Percentiles rank a stretch among this genome's conserved stretches.
These are phyloP conservation scores for Hyphantria cunea DNA, from an alignment of 1,140 invertebrate species.

Conservation along the genomic window DNA sequence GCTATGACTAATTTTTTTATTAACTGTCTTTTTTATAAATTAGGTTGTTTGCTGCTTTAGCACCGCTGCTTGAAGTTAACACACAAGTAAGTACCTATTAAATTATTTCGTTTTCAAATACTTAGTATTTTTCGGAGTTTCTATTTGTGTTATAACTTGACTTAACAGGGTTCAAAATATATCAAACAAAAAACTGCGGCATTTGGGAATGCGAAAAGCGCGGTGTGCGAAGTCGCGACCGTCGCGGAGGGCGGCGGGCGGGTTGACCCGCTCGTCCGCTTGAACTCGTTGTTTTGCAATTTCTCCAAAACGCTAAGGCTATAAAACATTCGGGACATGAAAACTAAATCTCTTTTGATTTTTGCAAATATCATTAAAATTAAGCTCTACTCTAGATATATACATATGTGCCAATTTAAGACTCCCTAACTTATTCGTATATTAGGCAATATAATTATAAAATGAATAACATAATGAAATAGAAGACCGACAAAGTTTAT, in stretches of 20 bases:
- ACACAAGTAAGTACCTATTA: slow-evolving; percentile 54
- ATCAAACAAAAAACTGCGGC: slow-evolving; percentile 42
- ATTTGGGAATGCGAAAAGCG: slow-evolving; percentile 53
- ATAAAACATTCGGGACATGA: background rate
- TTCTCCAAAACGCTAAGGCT: slow-evolving; percentile 53
- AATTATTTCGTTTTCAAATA: slow-evolving; percentile 26
- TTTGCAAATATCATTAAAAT: background rate
- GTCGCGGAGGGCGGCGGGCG: slow-evolving; percentile 41
- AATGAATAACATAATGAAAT: slow-evolving; percentile 14
- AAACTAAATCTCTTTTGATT: background rate
- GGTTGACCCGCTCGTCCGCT: slow-evolving; percentile 58
- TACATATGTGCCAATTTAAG: background rate
- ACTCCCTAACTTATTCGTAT: background rate
- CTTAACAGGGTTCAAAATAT: slow-evolving; percentile 30
- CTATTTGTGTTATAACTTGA: slow-evolving; percentile 27
- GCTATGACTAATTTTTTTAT: slow-evolving; percentile 29
- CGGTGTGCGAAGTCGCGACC: slow-evolving; percentile 19
- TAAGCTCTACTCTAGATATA: too few species aligned
- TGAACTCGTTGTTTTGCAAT: slow-evolving; percentile 68
- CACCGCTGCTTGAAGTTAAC: slow-evolving; percentile 56
- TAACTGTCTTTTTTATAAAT: slow-evolving; percentile 27
- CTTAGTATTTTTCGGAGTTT: slow-evolving; percentile 1
- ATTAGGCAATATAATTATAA: background rate
- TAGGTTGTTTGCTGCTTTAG: slow-evolving; percentile 70
- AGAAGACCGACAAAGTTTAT: slow-evolving; percentile 76